phyloP scores from a whole-genome alignment of 35 echinoderm and acorn worm species.

The Apostichopus parvimensis region DNA sequence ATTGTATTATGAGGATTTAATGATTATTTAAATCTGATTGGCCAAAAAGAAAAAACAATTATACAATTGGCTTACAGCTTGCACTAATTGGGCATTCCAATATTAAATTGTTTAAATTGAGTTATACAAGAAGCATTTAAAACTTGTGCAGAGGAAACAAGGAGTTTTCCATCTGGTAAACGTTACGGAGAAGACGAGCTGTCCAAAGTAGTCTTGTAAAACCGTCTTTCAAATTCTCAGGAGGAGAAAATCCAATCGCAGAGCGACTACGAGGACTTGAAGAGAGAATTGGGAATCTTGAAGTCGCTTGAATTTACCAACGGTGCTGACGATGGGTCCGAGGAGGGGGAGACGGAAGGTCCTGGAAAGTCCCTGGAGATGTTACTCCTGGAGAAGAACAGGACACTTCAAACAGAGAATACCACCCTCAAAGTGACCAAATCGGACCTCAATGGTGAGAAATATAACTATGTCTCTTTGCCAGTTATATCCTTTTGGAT shows the following conservation, averaged over 20 bases:
- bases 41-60: too few relatives aligned
- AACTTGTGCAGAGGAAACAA: too few relatives aligned
- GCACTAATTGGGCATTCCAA: too few relatives aligned
- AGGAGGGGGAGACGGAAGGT: slow-evolving; percentile 51
- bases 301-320: slow-evolving; percentile 87
- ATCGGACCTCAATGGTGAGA: slow-evolving; percentile 81
- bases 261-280: slow-evolving; percentile 92
- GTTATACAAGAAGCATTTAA: too few relatives aligned
- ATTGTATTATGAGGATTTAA: too few relatives aligned
- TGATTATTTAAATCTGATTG: too few relatives aligned
- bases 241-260: slow-evolving; percentile 80
- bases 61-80: too few relatives aligned
- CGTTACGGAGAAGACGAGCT: too few relatives aligned
- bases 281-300: slow-evolving; percentile 82
- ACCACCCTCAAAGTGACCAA: slow-evolving; percentile 94
- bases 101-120: too few relatives aligned
- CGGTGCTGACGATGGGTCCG: slow-evolving; percentile 50
- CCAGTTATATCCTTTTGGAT: neutral
- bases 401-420: slow-evolving; percentile 89
- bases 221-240: slow-evolving; percentile 27
- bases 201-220: too few relatives aligned
- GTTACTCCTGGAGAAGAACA: slow-evolving; percentile 91
- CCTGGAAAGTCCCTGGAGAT: slow-evolving; percentile 85
- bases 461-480: neutral
- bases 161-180: too few relatives aligned